A percentile compares a stretch with the other conserved stretches of the same genome.
Evolutionary conservation across 2,113 vertebrate species (phyloP).

Genomic region (Crotalus helleri): DNA sequence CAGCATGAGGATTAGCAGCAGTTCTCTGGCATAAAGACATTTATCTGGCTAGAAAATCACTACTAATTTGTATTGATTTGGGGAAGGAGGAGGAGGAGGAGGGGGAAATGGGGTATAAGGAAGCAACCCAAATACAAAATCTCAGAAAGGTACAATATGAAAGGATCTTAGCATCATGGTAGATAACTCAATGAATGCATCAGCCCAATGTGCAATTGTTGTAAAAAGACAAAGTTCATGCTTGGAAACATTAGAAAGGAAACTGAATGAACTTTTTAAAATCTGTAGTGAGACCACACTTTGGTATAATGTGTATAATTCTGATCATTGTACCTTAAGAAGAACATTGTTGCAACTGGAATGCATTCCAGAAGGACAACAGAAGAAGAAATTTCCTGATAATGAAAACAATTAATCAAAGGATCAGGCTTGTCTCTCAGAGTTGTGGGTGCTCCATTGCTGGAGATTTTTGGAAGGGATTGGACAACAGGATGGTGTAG

Average conservation of each 20-base stretch:
- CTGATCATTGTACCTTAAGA: neutral
- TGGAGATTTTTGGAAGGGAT: neutral
- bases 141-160: neutral
- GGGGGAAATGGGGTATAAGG: neutral
- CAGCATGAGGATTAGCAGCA: neutral
- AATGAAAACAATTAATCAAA: neutral
- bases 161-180: neutral
- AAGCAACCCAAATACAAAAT: neutral
- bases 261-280: neutral
- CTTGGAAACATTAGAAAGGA: neutral
- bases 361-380: neutral
- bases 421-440: neutral
- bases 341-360: neutral
- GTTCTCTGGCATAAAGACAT: neutral
- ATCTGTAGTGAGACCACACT: neutral
- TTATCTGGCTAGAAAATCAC: neutral
- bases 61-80: neutral
- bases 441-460: neutral
- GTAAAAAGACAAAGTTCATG: neutral
- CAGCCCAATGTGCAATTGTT: neutral
- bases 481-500: neutral
- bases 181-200: neutral
- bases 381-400: neutral
- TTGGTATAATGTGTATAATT: neutral
- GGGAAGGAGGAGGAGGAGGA: neutral